Evolutionary conservation across 2,888 invertebrate species (phyloP), one percentile per base, ranked within the genome.

Genomic region (Terebella lapidaria): DNA sequence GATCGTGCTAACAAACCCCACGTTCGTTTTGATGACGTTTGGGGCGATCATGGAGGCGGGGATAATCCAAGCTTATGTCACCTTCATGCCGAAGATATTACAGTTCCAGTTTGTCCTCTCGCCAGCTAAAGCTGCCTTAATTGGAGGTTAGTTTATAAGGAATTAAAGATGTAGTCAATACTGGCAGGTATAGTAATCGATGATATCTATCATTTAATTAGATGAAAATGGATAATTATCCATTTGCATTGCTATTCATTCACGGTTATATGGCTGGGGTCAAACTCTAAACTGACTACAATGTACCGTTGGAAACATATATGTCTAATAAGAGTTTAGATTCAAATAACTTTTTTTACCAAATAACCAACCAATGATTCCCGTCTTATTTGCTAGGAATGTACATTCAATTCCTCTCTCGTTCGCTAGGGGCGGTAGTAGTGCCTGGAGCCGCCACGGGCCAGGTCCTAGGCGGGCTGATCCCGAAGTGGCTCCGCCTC

Each of bases 401-500:
- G n/a, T n/a, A n/a, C n/a, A n/a, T n/a, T n/a, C n/a, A n/a, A n/a
- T n/a, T n/a, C n/a, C n/a, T n/a, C 15, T 28, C 22, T 53, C 28
- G 5, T 30, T 51, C 10, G n/a, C 0, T 64, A 76, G 77, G 76
- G 42, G 57, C 70, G 10, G 67, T 74, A 2, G 72, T 72, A 3
- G 72, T 77, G 1, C 76, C 77, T 0, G 73, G 74, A 3, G 76
- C 75, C 4, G 74, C 73, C 1, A 70, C 71, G 3, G 77, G 77
- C 2, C 73, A 75, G 59, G 68, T 76, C 25, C 54, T 74, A 1
- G 75, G 75, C 2, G 76, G 76, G 0, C 64, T 70, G 5, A 64
- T 77, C 1, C 71, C 72, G 53, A 71, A 70, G 51, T 65, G 61
- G 28, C 64, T 72, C 61, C 71, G 72, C 46, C 62, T 75, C 28